Evolutionary conservation across 2,888 invertebrate genomes (phyloP), one percentile per base, ranked within the genome.

Genomic region (Nephrotoma guestfalica): DNA sequence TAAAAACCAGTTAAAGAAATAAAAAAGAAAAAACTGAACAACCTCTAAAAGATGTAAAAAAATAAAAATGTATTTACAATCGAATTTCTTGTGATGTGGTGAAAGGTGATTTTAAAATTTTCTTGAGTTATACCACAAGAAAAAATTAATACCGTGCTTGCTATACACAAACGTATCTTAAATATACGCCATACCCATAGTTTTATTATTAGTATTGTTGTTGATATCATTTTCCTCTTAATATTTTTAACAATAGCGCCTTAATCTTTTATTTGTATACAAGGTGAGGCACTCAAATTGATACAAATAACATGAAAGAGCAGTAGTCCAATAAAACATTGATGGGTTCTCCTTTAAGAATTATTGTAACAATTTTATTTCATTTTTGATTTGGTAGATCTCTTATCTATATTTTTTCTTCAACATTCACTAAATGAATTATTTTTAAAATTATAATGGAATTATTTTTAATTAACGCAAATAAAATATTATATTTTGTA

Each of bases 21-120:
- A 30, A 71, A 30, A 71, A 51, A 71, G 71, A 71, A 51, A 51
- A 71, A 71, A 71, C 71, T 71, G 71, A 71, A 71, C 71, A 71
- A 71, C 71, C 71, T 71, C 71, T 71, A 71, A 71, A 71, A 71
- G 71, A 71, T 30, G 71, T 71, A 71, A 71, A 71, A n/a, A 71
- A 71, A 30, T 51, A 71, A 71, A 30, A 71, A 71, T 71, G 30
- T 84, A 41, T 84, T 84, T 84, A 84, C 84, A 84, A 84, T 84
- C 84, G 84, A 84, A 84, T 84, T 84, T 84, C 84, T 84, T 84
- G 71, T 30, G 71, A 84, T 84, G 42, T 84, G 42, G 84, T 84
- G 84, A 84, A 84, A 84, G 84, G 84, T 84, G 84, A 71, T 71
- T 71, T 71, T 71, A 43, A 43, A 30, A 30, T 71, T 71, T 71